Evolutionary conservation across 2,888 invertebrate genomes (phyloP), one percentile per base, ranked within the genome.

Genomic region (Linnaemya tessellans): DNA sequence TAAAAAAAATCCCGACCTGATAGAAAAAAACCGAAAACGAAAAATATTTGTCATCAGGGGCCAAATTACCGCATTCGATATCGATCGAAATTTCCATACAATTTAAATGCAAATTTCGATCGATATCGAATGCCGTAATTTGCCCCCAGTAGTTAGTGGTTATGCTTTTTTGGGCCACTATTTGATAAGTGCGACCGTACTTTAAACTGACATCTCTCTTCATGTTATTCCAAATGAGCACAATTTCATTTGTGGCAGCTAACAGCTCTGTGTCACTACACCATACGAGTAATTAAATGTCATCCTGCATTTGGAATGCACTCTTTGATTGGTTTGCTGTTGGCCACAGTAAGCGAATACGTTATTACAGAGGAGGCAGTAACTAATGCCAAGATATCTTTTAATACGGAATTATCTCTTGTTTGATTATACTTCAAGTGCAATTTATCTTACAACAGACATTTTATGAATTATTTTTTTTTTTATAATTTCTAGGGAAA

Each of bases 371-470:
- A 7, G 18, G 46, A 64, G 22, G 25, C 38, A 74, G 49, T 54
- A 25, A n/a, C 10, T 5, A 54, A 18, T 58, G 49, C 35, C 15
- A 13, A 58, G n/a, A 18, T 67, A 65, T 46, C 10, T 11, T 22
- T 22, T 49, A 58, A 67, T 60, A 25, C 46, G 3, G n/a, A 35
- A 35, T 68, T 35, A 43, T 43, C 51, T 43, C 60, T 46, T 64
- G 20, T 62, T 56, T 54, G 46, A 62, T 46, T 70, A 70, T 62
- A 75, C 75, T 68, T 81, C n/a, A 62, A 35, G n/a, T 13, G 9
- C 35, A 68, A 68, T 74, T 43, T 1, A 80, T 41, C 43, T 43
- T 64, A 20, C 18, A 51, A 20, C 18, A 51, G 15, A 64, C 22
- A 13, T 51, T 60, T 68, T 54, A 20, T 71, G 43, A 62, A 64